phyloP scores from a whole-genome alignment of 2,797 vertebrate genomes.

The Pterois miles region DNA sequence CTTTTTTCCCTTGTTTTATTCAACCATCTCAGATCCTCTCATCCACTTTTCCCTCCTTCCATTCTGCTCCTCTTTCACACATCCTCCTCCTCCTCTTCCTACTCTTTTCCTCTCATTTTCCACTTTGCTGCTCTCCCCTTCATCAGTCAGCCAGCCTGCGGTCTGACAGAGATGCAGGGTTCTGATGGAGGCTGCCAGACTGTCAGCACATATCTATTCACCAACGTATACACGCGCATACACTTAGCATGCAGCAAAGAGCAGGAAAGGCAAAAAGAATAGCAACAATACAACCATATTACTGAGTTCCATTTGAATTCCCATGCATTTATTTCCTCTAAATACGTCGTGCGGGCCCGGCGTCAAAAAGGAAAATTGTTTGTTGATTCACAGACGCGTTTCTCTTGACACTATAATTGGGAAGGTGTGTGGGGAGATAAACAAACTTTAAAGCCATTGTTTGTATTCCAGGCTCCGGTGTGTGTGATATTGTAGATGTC shows the following conservation, averaged over 20 bases:
- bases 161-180: conserved; percentile 70
- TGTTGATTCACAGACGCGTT: conserved; percentile 48
- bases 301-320: conserved; percentile 37
- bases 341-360: conserved; percentile 43
- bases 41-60: conserved; percentile 24
- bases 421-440: conserved; percentile 56
- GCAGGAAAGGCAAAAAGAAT: conserved; percentile 11
- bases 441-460: conserved; percentile 61
- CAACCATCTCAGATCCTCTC: conserved; percentile 39
- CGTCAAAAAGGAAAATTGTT: conserved; percentile 52
- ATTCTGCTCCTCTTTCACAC: conserved; percentile 26
- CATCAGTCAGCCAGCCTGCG: conserved; percentile 73
- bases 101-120: conserved; percentile 58
- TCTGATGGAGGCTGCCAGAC: conserved; percentile 81
- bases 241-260: conserved; percentile 46
- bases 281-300: conserved; percentile 13
- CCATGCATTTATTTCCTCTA: conserved; percentile 43
- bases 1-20: conserved; percentile 35
- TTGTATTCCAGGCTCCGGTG: conserved; percentile 30
- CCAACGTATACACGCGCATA: conserved; percentile 40
- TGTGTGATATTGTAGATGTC: conserved; percentile 53
- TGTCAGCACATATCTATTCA: conserved; percentile 74
- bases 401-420: conserved; percentile 68
- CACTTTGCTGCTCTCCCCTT: conserved; percentile 68
- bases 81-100: conserved; percentile 35